Conservation (phyloP, 2,797 vertebrate genomes). For the Epinephelus coioides region DNA sequence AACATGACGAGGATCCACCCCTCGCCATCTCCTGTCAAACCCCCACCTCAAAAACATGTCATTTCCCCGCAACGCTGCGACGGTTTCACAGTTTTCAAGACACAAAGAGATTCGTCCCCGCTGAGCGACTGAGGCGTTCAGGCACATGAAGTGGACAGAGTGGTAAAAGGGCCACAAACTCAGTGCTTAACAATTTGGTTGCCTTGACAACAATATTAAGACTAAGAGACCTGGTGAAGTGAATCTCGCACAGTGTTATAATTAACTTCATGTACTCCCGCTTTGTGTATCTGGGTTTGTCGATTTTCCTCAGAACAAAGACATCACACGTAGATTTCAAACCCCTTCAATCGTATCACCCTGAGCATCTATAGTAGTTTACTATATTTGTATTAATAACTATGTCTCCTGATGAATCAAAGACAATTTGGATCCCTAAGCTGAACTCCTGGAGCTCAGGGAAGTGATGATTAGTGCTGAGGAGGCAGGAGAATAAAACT, state of each 20-base stretch:
- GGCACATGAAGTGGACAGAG: conserved; percentile 29
- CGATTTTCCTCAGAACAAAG: neutral
- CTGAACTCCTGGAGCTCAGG: conserved; percentile 1
- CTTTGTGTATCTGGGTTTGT: neutral
- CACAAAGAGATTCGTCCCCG: conserved; percentile 15
- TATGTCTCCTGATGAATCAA: neutral
- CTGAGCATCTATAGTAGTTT: neutral
- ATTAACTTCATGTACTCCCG: conserved; percentile 5
- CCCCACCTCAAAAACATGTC: conserved; percentile 16
- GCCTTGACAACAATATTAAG: conserved; percentile 60
- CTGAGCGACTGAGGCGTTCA: conserved; percentile 13
- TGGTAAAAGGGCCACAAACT: conserved; percentile 31
- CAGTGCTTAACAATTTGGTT: conserved; percentile 42
- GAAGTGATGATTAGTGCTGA: conserved; percentile 4
- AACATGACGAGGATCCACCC: conserved; percentile 25
- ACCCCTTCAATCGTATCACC: neutral
- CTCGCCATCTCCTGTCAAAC: conserved; percentile 39
- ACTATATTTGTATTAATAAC: conserved; percentile 8
- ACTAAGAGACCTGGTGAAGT: conserved; percentile 11
- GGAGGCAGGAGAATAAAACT: neutral
- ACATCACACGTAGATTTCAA: neutral
- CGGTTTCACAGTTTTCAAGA: conserved; percentile 22
- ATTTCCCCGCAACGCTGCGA: neutral
- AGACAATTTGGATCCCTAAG: neutral
- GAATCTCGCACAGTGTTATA: conserved; percentile 5